Conservation (phyloP, 1,140 invertebrate species). For the Aphaenogaster ashmeadi region DNA sequence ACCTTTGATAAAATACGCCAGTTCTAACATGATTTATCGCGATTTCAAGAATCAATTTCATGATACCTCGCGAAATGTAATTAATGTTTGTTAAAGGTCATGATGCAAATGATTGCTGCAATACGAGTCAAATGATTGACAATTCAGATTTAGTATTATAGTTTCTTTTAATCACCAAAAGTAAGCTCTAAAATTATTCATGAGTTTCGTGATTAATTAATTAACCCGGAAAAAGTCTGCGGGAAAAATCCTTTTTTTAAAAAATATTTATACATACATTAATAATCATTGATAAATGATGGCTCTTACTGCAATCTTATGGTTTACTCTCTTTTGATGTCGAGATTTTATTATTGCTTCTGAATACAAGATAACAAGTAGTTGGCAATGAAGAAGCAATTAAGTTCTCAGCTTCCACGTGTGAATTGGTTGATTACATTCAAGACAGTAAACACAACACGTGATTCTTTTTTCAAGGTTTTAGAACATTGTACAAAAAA, state of each 20-base stretch:
- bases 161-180: background rate
- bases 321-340: background rate
- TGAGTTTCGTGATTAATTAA: background rate
- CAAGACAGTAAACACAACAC: background rate
- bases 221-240: background rate
- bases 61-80: background rate
- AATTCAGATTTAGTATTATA: background rate
- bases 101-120: background rate
- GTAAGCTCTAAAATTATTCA: background rate
- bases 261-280: background rate
- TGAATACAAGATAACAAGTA: constrained; percentile 11
- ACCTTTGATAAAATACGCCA: constrained; percentile 17
- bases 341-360: background rate
- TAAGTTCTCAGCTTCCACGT: background rate
- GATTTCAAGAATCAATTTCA: constrained; percentile 15
- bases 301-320: background rate
- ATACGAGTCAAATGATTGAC: background rate
- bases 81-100: background rate
- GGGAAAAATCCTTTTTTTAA: background rate
- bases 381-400: constrained; percentile 28
- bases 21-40: background rate
- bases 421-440: background rate
- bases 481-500: background rate
- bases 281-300: background rate
- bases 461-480: background rate